Evolutionary conservation across 2,797 vertebrate genomes (phyloP).

Genomic region (Brachymystax lenok): DNA sequence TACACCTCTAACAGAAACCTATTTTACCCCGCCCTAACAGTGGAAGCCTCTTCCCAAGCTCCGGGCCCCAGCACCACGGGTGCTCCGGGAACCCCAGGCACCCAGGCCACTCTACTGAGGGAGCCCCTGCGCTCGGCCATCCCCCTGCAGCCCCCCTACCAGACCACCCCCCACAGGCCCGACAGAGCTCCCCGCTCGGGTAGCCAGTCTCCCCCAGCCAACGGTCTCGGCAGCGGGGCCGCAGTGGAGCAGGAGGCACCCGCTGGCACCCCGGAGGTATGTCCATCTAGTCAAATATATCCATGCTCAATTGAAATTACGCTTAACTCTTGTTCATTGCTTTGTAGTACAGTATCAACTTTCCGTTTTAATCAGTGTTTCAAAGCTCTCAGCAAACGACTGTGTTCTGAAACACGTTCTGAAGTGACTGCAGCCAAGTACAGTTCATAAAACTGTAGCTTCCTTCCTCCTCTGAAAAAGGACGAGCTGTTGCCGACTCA

Average conservation of each 20-base stretch:
- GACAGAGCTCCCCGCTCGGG: constrained; percentile 27
- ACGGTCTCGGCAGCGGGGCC: constrained; percentile 4
- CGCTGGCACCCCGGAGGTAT: constrained; percentile 49
- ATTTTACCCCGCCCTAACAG: constrained; percentile 8
- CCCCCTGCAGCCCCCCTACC: constrained; percentile 83
- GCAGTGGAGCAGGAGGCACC: constrained; percentile 19
- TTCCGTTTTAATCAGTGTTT: not conserved
- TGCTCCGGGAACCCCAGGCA: constrained; percentile 6
- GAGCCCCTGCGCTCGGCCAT: constrained; percentile 78
- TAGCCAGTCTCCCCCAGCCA: constrained; percentile 17
- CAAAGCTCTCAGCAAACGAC: not conserved
- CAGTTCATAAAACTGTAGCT: not conserved
- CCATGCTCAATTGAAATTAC: not conserved
- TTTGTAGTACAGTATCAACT: not conserved
- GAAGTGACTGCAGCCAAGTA: not conserved
- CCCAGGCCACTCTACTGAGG: constrained; percentile 64
- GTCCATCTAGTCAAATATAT: not conserved
- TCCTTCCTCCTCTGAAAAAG: not conserved
- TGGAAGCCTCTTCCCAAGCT: constrained; percentile 3
- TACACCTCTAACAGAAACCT: not conserved
- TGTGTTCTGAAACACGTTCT: not conserved
- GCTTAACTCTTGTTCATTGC: not conserved
- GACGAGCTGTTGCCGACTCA: constrained; percentile 14
- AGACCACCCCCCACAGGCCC: constrained; percentile 62
- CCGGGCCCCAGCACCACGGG: constrained; percentile 21